Conservation (phyloP, 1,140 invertebrate genomes). For the Atta colombica region DNA sequence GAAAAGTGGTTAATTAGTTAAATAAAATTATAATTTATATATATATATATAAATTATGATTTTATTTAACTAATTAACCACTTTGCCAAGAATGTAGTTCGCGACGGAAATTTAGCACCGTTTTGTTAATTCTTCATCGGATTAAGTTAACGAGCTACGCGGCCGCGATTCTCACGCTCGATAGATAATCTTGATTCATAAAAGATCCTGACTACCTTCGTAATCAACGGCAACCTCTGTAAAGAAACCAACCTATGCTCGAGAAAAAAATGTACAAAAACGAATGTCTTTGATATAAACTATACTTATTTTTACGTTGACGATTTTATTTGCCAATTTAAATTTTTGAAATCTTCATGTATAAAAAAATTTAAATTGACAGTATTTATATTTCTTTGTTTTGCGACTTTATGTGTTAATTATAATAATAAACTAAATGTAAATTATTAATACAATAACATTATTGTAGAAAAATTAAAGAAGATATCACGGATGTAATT, state of each 20-base stretch:
- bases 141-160: conserved; percentile 44
- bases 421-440: neutral
- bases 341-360: neutral
- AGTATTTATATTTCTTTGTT: neutral
- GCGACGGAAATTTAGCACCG: neutral
- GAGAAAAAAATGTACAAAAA: neutral
- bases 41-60: neutral
- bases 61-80: conserved; percentile 17
- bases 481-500: neutral
- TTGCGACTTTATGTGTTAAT: neutral
- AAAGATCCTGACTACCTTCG: neutral
- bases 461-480: neutral
- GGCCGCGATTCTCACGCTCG: conserved; percentile 24
- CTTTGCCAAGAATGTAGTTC: conserved; percentile 9
- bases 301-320: neutral
- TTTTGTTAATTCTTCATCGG: conserved; percentile 51
- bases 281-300: neutral
- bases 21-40: too few relatives aligned
- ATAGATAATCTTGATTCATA: conserved; percentile 51
- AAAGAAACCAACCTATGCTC: neutral
- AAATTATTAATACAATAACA: neutral
- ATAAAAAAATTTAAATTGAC: conserved; percentile 2
- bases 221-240: conserved; percentile 14
- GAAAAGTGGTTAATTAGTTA: too few relatives aligned
- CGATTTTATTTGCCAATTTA: neutral